Evolutionary conservation across 2,797 vertebrate genomes (phyloP).

Genomic region (Siniperca scherzeri): DNA sequence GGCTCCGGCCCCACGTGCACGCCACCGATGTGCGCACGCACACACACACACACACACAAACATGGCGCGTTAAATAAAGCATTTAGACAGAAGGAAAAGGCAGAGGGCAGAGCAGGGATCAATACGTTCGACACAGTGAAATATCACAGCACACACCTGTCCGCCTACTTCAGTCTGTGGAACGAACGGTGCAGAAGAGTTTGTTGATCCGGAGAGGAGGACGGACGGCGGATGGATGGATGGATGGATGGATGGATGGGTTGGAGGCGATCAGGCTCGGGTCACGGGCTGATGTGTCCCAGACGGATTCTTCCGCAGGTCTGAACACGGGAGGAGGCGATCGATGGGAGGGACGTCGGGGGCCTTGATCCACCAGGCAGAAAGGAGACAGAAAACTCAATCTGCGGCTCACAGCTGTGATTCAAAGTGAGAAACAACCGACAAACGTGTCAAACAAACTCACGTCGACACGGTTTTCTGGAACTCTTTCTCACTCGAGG

Average conservation of each 20-base stretch:
- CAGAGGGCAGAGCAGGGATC: background rate
- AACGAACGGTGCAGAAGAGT: constrained; percentile 18
- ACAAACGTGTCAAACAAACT: constrained; percentile 25
- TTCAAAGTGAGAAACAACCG: constrained; percentile 3
- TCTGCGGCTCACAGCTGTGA: constrained; percentile 47
- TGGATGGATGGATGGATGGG: background rate
- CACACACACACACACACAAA: constrained; percentile 2
- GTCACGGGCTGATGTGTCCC: constrained; percentile 50
- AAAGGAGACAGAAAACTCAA: constrained; percentile 58
- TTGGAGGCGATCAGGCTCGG: constrained; percentile 33
- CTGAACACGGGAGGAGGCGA: constrained; percentile 50
- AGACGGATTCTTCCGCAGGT: constrained; percentile 53
- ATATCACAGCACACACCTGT: constrained; percentile 20
- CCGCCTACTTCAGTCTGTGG: constrained; percentile 14
- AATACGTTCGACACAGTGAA: constrained; percentile 25
- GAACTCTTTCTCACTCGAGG: background rate
- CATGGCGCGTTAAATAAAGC: background rate
- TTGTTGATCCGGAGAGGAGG: background rate
- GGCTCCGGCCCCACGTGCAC: too few species aligned
- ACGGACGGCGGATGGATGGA: constrained; percentile 30
- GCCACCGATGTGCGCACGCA: too few species aligned
- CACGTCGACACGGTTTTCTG: constrained; percentile 7
- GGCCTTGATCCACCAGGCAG: constrained; percentile 61
- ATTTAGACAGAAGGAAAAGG: background rate
- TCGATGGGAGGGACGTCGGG: constrained; percentile 48